phyloP scores from a whole-genome alignment of 2,888 invertebrate species.

The Limenitis camilla region DNA sequence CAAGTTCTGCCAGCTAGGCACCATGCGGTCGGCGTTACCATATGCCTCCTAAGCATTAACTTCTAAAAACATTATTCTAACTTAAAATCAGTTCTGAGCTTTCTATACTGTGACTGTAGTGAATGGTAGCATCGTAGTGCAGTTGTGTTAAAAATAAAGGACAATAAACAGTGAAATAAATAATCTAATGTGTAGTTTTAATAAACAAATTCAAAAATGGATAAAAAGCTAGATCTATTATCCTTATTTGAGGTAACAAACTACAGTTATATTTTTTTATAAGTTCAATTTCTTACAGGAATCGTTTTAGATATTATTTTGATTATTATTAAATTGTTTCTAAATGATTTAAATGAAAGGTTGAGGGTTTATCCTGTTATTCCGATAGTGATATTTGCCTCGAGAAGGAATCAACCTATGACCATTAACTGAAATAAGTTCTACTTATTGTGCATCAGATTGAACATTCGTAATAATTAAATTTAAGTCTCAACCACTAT shows the following conservation, averaged over 20 bases:
- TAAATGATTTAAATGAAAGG: too few relatives aligned
- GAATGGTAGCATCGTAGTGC: slow-evolving; percentile 10
- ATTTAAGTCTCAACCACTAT: too few relatives aligned
- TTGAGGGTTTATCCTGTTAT: too few relatives aligned
- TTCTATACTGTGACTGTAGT: slow-evolving; percentile 31
- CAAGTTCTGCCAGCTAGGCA: slow-evolving; percentile 67
- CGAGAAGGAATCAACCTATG: too few relatives aligned
- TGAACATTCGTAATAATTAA: too few relatives aligned
- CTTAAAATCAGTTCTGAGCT: slow-evolving; percentile 16
- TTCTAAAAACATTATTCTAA: slow-evolving; percentile 28
- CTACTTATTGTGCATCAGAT: too few relatives aligned
- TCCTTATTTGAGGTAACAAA: slow-evolving; percentile 65
- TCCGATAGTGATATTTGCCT: too few relatives aligned
- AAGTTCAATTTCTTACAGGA: not conserved
- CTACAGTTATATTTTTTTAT: not conserved
- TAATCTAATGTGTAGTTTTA: slow-evolving; percentile 41
- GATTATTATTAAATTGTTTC: not conserved
- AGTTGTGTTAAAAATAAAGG: slow-evolving; percentile 2
- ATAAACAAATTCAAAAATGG: slow-evolving; percentile 44
- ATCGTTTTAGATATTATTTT: not conserved
- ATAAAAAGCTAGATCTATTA: slow-evolving; percentile 68
- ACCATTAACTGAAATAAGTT: too few relatives aligned
- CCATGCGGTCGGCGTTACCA: slow-evolving; percentile 66
- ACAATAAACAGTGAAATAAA: slow-evolving; percentile 36
- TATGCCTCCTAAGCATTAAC: slow-evolving; percentile 49